A percentile compares a stretch with the other conserved stretches of the same genome.
phyloP scores from a whole-genome alignment of 1,140 invertebrate species.

The Meloidogyne hapla region DNA sequence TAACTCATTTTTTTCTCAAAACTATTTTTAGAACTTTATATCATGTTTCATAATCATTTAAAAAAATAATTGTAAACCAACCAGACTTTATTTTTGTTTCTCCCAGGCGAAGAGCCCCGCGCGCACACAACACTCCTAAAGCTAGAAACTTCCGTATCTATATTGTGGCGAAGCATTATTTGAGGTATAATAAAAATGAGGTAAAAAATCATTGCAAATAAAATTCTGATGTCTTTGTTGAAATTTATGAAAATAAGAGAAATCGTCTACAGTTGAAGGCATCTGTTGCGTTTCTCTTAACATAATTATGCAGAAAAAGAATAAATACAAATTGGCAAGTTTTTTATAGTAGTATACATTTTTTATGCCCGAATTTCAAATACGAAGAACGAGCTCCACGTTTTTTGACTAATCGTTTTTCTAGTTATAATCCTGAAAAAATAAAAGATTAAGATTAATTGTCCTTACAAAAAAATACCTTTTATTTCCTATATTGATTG shows the following conservation, averaged over 20 bases:
- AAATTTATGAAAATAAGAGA: not conserved
- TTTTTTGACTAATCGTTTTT: not conserved
- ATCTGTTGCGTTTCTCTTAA: not conserved
- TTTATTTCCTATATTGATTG: too few species aligned
- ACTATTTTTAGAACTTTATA: too few species aligned
- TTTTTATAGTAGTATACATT: not conserved
- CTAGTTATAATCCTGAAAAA: not conserved
- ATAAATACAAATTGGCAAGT: not conserved
- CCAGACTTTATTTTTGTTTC: not conserved
- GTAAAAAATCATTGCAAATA: slow-evolving; percentile 1
- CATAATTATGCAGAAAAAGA: not conserved
- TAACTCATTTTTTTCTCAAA: not conserved
- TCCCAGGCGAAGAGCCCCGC: not conserved
- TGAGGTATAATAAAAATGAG: not conserved
- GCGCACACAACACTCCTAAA: not conserved
- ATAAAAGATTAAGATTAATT: not conserved
- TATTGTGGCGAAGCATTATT: not conserved
- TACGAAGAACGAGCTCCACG: not conserved
- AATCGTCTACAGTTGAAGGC: not conserved
- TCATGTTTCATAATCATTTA: too few species aligned
- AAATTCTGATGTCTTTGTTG: not conserved
- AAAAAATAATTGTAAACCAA: too few species aligned
- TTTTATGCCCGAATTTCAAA: not conserved
- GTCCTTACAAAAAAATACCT: not conserved
- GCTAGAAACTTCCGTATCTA: not conserved